Evolutionary conservation across 2,797 vertebrate species (phyloP).

Genomic region (Typhlichthys eigenmanni): DNA sequence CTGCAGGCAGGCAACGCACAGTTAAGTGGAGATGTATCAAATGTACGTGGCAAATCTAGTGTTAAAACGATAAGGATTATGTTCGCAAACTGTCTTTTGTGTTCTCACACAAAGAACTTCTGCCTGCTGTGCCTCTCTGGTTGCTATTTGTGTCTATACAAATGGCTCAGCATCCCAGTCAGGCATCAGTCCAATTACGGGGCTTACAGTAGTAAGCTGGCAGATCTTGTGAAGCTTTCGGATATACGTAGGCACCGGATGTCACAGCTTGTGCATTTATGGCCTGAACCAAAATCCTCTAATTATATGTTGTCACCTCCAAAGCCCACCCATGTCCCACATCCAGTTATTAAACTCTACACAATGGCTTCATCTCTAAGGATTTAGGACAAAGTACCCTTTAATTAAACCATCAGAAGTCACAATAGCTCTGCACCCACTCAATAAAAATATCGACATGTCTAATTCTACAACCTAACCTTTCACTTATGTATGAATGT

Average conservation of each 20-base stretch:
- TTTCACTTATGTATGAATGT: constrained; percentile 5
- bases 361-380: constrained; percentile 42
- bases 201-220: constrained; percentile 34
- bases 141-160: constrained; percentile 52
- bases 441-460: constrained; percentile 5
- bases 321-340: constrained; percentile 42
- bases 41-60: neutral
- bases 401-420: constrained; percentile 72
- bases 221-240: constrained; percentile 48
- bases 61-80: constrained; percentile 9
- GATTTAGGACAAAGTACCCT: constrained; percentile 37
- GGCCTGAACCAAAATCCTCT: constrained; percentile 51
- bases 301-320: constrained; percentile 70
- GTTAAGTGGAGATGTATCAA: neutral
- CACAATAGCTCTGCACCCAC: constrained; percentile 57
- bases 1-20: neutral
- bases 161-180: constrained; percentile 43
- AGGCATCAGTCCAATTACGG: constrained; percentile 54
- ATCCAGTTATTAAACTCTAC: constrained; percentile 59
- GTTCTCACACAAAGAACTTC: constrained; percentile 15
- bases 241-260: constrained; percentile 51
- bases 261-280: constrained; percentile 49
- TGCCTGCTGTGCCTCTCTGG: constrained; percentile 23
- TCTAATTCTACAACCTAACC: constrained; percentile 23
- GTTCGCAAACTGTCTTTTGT: constrained; percentile 7